Conservation (phyloP, 2,797 vertebrate genomes). For the Ceyx erithaca region DNA sequence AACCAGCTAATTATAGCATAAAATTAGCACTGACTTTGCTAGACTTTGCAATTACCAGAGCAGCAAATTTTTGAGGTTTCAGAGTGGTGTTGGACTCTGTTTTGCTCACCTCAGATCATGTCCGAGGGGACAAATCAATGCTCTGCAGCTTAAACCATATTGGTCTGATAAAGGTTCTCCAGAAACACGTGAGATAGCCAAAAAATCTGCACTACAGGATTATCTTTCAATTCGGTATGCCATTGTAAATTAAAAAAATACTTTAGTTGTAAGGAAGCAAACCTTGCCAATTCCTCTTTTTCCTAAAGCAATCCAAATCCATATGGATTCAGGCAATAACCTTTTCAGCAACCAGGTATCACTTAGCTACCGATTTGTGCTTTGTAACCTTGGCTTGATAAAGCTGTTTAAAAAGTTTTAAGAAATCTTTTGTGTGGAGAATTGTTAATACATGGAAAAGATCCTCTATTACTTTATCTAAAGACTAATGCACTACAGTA, state of each 20-base stretch:
- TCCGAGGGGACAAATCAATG: not conserved
- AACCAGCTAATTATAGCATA: not conserved
- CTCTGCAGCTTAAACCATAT: not conserved
- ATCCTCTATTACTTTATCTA: conserved; percentile 50
- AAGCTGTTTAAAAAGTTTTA: conserved; percentile 50
- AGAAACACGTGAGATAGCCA: not conserved
- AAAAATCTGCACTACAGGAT: not conserved
- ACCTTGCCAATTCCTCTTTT: conserved; percentile 41
- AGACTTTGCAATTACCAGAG: conserved; percentile 8
- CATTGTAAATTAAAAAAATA: conserved; percentile 42
- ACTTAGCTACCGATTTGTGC: conserved; percentile 40
- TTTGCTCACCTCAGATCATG: not conserved
- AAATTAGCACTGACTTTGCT: not conserved
- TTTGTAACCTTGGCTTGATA: conserved; percentile 51
- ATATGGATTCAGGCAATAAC: not conserved
- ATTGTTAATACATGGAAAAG: conserved; percentile 47
- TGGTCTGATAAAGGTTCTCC: not conserved
- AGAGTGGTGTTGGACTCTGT: not conserved
- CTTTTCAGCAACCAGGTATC: conserved; percentile 27
- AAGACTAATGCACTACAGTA: conserved; percentile 48
- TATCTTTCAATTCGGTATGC: conserved; percentile 14
- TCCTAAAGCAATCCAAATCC: conserved; percentile 29
- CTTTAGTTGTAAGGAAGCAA: conserved; percentile 34
- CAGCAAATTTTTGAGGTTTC: conserved; percentile 1
- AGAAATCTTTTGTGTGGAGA: conserved; percentile 52